phyloP scores from a whole-genome alignment of 2,797 vertebrate genomes.

The Mormyrops boulengeri region DNA sequence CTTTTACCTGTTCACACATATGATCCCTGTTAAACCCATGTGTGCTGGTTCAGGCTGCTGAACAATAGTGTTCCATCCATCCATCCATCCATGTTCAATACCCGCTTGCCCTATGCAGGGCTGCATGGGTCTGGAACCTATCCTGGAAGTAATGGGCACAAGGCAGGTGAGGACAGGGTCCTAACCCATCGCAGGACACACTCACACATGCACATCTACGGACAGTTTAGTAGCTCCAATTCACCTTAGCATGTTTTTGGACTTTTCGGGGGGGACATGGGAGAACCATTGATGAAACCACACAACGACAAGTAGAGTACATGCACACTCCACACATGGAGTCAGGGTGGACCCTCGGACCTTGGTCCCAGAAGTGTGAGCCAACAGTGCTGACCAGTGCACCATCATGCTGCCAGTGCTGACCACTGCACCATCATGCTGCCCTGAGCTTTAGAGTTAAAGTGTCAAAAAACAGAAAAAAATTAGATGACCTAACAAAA shows the following conservation, averaged over 20 bases:
- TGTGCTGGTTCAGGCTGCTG: neutral
- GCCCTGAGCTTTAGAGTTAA: neutral
- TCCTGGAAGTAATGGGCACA: neutral
- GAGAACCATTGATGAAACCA: neutral
- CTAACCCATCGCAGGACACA: neutral
- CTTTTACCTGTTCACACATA: neutral
- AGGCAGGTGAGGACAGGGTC: neutral
- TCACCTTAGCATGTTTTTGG: neutral
- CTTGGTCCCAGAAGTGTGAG: neutral
- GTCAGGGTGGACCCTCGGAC: neutral
- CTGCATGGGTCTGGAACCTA: neutral
- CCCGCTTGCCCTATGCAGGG: neutral
- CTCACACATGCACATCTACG: neutral
- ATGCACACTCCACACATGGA: neutral
- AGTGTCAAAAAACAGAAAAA: neutral
- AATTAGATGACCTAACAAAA: neutral
- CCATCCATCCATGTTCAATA: neutral
- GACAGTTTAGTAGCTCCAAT: neutral
- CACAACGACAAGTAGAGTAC: neutral
- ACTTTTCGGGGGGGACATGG: neutral
- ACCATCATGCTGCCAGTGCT: too few relatives aligned
- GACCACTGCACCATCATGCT: neutral
- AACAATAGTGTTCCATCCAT: neutral
- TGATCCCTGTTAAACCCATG: neutral
- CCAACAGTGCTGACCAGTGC: neutral